Evolutionary conservation across 2,113 vertebrate species (phyloP), one percentile per base, ranked within the genome.

Genomic region (Helogale parvula): DNA sequence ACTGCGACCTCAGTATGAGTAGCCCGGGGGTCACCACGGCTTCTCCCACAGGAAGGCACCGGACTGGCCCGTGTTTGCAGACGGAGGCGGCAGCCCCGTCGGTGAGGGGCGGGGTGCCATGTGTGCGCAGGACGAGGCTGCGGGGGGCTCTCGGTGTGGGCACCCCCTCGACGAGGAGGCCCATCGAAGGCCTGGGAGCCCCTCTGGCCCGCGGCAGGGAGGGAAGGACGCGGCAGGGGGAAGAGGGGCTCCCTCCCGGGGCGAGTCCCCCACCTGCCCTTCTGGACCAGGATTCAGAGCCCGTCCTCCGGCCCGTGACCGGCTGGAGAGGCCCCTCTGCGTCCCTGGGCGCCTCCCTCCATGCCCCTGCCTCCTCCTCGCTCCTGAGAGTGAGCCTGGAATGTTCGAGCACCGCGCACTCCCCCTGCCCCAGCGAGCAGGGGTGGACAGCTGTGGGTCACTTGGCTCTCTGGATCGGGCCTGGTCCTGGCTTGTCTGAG

Each of bases 401-500:
- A 77, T 31, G 69, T 77, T n/a, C 93, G 57, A n/a, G 79, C 45
- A 10, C 41, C 79, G 57, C 71, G 29, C 45, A 14, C 7, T 68
- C 38, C 17, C 21, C 79, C n/a, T 7, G 83, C 50, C 79, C 80
- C 60, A 8, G n/a, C 45, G 57, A 25, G 47, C 80, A 25, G 71
- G 35, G 21, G 47, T 29, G 80, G 79, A 68, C 71, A 57, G 60
- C 88, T 68, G 69, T 29, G 57, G 80, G 88, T 95, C 88, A 68
- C 47, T 57, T 10, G 15, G 57, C 77, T 57, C 38, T 92, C 25
- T 14, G 66, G 5, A 97, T 96, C 98, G 98, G 98, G 93, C 79
- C 0, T 97, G 92, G 97, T 79, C 41, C 96, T 97, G 98, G 97
- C 96, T 95, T 92, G 97, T 97, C 97, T 98, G 94, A 97, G 82